Evolutionary conservation across 2,888 invertebrate species (phyloP).

Genomic region (Eupithecia insigniata): DNA sequence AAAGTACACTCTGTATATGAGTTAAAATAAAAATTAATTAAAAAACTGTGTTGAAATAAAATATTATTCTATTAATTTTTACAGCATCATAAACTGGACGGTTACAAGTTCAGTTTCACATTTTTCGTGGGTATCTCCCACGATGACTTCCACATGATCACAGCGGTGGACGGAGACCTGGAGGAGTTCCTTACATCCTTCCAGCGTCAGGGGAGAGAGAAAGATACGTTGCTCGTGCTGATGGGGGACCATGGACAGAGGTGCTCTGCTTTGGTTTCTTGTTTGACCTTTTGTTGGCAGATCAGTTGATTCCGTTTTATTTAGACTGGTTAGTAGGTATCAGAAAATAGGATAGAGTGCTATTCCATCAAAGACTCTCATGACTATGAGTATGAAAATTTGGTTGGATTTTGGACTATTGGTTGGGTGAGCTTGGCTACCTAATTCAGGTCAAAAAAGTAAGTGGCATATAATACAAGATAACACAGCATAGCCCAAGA

Average conservation of each 20-base stretch:
- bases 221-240: constrained; percentile 90
- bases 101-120: constrained; percentile 91
- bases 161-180: constrained; percentile 90
- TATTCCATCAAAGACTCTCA: background rate
- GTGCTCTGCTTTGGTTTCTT: constrained; percentile 63
- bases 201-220: constrained; percentile 76
- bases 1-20: too few species aligned
- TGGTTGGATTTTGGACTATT: too few species aligned
- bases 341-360: background rate
- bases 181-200: constrained; percentile 86
- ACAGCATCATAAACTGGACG: constrained; percentile 60
- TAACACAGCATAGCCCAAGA: too few species aligned
- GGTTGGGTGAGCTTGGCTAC: too few species aligned
- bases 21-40: too few species aligned
- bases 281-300: background rate
- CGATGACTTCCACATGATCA: constrained; percentile 91
- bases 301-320: background rate
- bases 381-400: too few species aligned
- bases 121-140: constrained; percentile 96
- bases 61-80: too few species aligned
- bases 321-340: background rate
- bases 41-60: too few species aligned
- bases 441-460: too few species aligned
- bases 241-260: constrained; percentile 96
- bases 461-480: too few species aligned